A percentile compares a stretch with the other conserved stretches of the same genome.
These are phyloP conservation scores for Kryptopterus vitreolus DNA, from an alignment of 2,797 vertebrate species.

Conservation along the genomic window DNA sequence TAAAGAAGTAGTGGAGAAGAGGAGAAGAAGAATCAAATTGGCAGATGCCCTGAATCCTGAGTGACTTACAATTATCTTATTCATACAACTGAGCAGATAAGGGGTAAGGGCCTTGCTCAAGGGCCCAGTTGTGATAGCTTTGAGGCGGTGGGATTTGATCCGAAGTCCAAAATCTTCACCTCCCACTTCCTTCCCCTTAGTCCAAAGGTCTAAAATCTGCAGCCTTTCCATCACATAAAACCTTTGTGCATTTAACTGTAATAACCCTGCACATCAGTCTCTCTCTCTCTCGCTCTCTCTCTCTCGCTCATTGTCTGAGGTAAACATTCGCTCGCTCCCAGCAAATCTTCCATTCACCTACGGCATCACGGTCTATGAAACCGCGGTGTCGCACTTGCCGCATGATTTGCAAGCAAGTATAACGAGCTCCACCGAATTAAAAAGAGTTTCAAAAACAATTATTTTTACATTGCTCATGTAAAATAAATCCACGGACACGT, in stretches of 20 bases:
- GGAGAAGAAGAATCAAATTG: too few species aligned
- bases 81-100: too few species aligned
- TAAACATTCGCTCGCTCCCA: background rate
- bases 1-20: too few species aligned
- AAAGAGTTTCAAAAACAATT: background rate
- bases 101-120: too few species aligned
- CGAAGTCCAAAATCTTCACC: too few species aligned
- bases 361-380: background rate
- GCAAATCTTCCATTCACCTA: background rate
- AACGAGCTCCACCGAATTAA: background rate
- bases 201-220: background rate
- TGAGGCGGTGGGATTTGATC: too few species aligned
- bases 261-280: background rate
- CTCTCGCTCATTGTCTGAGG: background rate
- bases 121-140: too few species aligned
- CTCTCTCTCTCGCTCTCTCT: background rate
- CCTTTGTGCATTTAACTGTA: background rate
- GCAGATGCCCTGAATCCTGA: too few species aligned
- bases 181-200: too few species aligned
- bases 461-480: background rate
- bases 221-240: background rate
- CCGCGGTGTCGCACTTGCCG: too few species aligned
- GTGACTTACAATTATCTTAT: too few species aligned
- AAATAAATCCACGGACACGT: background rate
- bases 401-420: background rate